Base-by-base conservation (phyloP, 1,140 invertebrate genomes). In the Chlorops oryzae region DNA sequence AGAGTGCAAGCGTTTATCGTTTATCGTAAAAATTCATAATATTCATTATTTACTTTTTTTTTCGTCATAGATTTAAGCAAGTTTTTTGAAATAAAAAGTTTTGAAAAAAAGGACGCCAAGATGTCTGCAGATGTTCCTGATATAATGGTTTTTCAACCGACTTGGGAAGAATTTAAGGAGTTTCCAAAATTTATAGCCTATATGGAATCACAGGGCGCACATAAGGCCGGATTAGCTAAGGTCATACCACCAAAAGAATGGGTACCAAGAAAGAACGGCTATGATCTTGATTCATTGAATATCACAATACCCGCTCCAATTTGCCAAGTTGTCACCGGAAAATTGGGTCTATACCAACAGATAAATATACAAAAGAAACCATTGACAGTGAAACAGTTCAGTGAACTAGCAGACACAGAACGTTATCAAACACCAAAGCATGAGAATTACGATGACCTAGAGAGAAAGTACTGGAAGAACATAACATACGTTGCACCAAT, bases 391-490 rank as follows among this genome's bases (percentile, higher is more conserved):
- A 82, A 85, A 57, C 91, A 98, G 50, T 99, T 96, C 70, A 80
- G 84, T 39, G 83, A 88, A 24, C 59, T 98, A 55, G 94, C 96
- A 0, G 83, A 82, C 56, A 85, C 84, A 0, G 82, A 83, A 5
- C 79, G 85, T 45, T 94, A 94, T 67, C 79, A 77, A 34, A 92
- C 93, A 5, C 96, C 96, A 3, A 78, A 77, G 39, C 90, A 93
- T 73, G 86, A 85, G 58, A 90, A 93, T 64, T 95, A 87, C 73
- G 92, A 97, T 62, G 94, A 98, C 68, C 70, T 98, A n/a, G 95
- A 98, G 67, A 74, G 94, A 18, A 96, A 96, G 64, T 99, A 98
- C 70, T 98, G 96, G 96, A 97, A 96, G 57, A 96, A 96, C 63
- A 87, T 96, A 4, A 89, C 88, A 1, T 93, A 91, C 59, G 85